Evolutionary conservation across 2,797 vertebrate genomes (phyloP), one percentile per base, ranked within the genome.

Genomic region (Trachurus trachurus): DNA sequence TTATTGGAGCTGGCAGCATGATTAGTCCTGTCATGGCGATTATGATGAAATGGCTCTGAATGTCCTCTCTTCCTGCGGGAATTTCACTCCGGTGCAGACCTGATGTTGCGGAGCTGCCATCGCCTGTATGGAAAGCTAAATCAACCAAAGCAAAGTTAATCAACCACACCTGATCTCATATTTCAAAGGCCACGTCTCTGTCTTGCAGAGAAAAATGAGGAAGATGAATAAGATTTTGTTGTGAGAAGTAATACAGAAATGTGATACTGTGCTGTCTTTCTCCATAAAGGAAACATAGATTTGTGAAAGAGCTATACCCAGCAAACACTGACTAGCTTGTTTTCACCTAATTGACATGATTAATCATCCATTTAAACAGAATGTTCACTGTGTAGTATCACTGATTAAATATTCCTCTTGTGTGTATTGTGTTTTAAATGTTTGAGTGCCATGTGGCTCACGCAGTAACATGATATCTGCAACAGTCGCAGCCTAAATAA

Each of bases 1-100:
- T 86, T 76, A 90, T 88, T 34, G 67, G 53, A 84, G 74, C 17
- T 83, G 86, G 77, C 89, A 88, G 86, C 62, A 54, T 82, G 82
- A 87, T 89, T 86, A 73, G 49, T 75, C 66, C 64, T 73, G 90
- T 87, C 90, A 78, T 0, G 61, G 31, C 0, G 45, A 90, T 87
- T 87, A 85, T 52, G 37, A 77, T 68, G 61, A 74, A 74, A 72
- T 62, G 54, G 56, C 8, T 2, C 26, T 73, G 53, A 79, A 81
- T 68, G 63, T 37, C 17, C 2, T 54, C 29, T 67, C 22, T 34
- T 49, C 69, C 83, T 45, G 71, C 44, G 6, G 54, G 65, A 60
- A 72, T 15, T 6, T 21, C 4, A 21, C 59, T 57, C 56, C 66
- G 58, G 37, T n/a, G 67, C 47, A 64, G 56, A 78, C 4, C 9